Percentiles rank a stretch among this genome's conserved stretches.
phyloP scores from a whole-genome alignment of 2,888 invertebrate species.

The Scaeva pyrastri region DNA sequence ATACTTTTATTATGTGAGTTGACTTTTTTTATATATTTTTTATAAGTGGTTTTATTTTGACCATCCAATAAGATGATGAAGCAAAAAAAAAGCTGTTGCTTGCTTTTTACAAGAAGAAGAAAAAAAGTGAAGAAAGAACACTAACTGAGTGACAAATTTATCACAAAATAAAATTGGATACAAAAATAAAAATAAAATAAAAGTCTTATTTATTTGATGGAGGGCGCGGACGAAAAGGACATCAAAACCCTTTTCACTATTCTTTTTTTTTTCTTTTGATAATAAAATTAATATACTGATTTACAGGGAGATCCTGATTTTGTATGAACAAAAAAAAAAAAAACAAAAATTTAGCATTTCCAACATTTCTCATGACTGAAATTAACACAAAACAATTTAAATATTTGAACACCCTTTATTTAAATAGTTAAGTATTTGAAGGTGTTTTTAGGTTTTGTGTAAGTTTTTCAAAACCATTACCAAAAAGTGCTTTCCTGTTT shows the following conservation, averaged over 20 bases:
- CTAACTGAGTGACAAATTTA: background rate
- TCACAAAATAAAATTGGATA: background rate
- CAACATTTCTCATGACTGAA: too few relatives aligned
- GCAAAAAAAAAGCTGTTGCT: conserved; percentile 16
- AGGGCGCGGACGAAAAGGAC: background rate
- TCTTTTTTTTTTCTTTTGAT: too few relatives aligned
- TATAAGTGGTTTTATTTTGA: conserved; percentile 8
- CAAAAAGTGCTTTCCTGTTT: too few relatives aligned
- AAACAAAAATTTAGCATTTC: too few relatives aligned
- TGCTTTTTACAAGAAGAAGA: background rate
- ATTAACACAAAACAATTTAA: too few relatives aligned
- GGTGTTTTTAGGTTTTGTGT: too few relatives aligned
- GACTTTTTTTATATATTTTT: background rate
- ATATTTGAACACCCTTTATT: too few relatives aligned
- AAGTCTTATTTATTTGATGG: background rate
- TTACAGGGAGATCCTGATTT: background rate
- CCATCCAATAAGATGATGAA: conserved; percentile 6
- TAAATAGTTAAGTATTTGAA: too few relatives aligned
- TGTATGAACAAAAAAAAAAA: too few relatives aligned
- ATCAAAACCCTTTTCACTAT: background rate
- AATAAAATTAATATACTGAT: background rate
- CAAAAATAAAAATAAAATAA: background rate
- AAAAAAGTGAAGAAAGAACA: background rate
- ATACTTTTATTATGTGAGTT: background rate
- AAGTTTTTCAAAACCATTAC: too few relatives aligned